Percentiles rank a stretch among this genome's conserved stretches.
Evolutionary conservation across 2,888 invertebrate genomes (phyloP).

Genomic region (Orthosia gothica): DNA sequence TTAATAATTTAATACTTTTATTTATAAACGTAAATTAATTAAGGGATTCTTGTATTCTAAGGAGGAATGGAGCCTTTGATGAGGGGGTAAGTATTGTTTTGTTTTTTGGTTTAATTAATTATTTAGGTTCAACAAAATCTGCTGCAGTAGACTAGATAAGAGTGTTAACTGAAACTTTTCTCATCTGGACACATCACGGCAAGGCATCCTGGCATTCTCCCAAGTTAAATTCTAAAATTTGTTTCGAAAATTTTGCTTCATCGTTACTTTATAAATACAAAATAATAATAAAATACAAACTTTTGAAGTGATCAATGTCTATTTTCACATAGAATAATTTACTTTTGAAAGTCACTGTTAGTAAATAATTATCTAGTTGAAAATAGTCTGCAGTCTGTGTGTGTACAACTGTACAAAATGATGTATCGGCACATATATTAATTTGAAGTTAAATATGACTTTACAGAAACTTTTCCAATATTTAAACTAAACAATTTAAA

Average conservation of each 20-base stretch:
- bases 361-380: background rate
- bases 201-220: background rate
- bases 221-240: background rate
- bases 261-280: background rate
- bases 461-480: constrained; percentile 1
- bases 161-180: background rate
- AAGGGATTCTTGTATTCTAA: background rate
- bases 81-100: no score
- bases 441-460: background rate
- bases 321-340: background rate
- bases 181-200: background rate
- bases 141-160: no score
- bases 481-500: background rate
- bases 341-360: constrained; percentile 3
- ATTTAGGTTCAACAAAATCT: no score
- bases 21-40: background rate
- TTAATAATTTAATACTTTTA: background rate
- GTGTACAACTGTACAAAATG: background rate
- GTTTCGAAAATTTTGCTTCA: background rate
- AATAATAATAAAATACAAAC: background rate
- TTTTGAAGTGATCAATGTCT: background rate
- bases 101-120: no score
- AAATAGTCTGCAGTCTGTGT: background rate
- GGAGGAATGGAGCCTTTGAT: no score
- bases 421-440: background rate